A percentile compares a stretch with the other conserved stretches of the same genome.
phyloP scores from a whole-genome alignment of 2,888 invertebrate species.

The Neocrepidodera transversa region DNA sequence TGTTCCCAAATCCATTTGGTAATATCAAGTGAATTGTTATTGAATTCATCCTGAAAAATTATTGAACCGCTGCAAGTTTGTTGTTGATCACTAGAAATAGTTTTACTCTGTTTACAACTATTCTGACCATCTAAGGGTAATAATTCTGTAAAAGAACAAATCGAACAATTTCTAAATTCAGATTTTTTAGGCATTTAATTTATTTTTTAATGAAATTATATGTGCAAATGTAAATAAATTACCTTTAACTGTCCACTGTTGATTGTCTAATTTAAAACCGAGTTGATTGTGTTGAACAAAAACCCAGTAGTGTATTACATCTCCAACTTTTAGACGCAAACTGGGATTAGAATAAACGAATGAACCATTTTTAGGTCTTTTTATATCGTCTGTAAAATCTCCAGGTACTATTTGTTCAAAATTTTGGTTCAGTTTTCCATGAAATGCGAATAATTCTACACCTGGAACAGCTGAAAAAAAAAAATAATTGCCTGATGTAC shows the following conservation, averaged over 20 bases:
- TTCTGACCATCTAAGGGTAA: neutral
- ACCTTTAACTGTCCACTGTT: constrained; percentile 60
- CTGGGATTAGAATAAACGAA: constrained; percentile 65
- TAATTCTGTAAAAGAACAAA: constrained; percentile 23
- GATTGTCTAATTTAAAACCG: constrained; percentile 60
- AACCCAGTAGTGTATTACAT: constrained; percentile 69
- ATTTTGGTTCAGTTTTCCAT: constrained; percentile 68
- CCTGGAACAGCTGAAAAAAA: constrained; percentile 61
- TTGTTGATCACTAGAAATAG: constrained; percentile 59
- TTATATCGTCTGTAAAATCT: constrained; percentile 62
- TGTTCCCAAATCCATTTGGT: constrained; percentile 67
- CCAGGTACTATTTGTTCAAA: constrained; percentile 64
- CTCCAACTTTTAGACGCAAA: constrained; percentile 62
- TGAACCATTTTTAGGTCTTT: constrained; percentile 57
- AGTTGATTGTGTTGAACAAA: constrained; percentile 64
- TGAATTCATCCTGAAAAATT: constrained; percentile 71
- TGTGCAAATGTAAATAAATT: constrained; percentile 21
- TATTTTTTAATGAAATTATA: too few relatives aligned
- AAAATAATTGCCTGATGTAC: too few relatives aligned
- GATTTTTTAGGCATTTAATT: too few relatives aligned
- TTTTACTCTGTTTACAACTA: constrained; percentile 24
- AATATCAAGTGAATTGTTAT: constrained; percentile 41
- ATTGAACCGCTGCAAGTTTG: constrained; percentile 51
- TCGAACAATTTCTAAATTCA: too few relatives aligned
- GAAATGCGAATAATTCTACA: constrained; percentile 67